Base-by-base conservation (phyloP, 2,113 vertebrate genomes). In the Cranoglanis bouderius region DNA sequence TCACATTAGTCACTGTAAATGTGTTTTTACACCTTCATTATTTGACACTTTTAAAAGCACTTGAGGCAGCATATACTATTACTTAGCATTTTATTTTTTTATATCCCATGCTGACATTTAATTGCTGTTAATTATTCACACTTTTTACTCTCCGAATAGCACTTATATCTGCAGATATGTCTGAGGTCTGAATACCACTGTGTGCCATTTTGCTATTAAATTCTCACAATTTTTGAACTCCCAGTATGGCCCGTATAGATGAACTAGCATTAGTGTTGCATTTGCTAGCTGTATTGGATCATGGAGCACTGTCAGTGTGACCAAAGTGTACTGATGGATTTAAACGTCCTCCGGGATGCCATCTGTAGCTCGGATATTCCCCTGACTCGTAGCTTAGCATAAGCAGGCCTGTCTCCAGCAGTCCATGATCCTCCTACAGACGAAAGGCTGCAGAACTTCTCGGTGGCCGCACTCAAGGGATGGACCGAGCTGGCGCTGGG, bases 371-470 rank as follows among this genome's bases (percentile, higher is more conserved):
- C 90, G 88, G 85, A 61, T 88, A 90, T 90, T 88, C 89, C 90
- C 87, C 77, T 90, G 92, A 92, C 92, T 93, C 88, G 89, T 78
- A 84, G 88, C 87, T 91, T 92, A 90, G 91, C 90, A 72, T 90
- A 87, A 90, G 70, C 89, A 90, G 88, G 87, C 91, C 89, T 87
- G 80, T 89, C 80, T 86, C 84, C 88, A 89, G 92, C 91, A 91
- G 90, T 89, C 89, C 87, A 91, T 94, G 87, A 94, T 93, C 91
- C 92, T 92, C 90, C 90, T 92, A 82, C 92, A 93, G 92, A 92
- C 83, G 92, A 88, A 91, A 90, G 67, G 90, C 92, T 89, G 78
- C 4, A 16, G 5, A 92, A 92, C 92, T 83, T 91, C 92, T 89
- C 92, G 89, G 89, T 90, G 93, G 92, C 92, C 90, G 84, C 67